Base-by-base conservation (phyloP, 53 echinoderm and acorn worm genomes). In the Arbacia lixula region DNA sequence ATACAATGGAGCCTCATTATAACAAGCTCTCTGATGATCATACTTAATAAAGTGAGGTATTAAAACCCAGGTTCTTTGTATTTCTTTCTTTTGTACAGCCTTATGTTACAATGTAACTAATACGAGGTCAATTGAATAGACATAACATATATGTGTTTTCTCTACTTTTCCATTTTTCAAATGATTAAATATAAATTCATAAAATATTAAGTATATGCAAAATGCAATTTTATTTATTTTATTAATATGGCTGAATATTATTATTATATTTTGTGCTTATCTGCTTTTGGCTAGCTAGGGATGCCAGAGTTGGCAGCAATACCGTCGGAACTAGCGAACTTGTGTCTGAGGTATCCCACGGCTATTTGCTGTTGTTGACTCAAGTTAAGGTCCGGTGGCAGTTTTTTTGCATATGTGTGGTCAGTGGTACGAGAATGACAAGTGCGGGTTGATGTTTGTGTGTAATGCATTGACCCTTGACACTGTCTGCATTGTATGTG, bases 211-310 rank as follows among this genome's bases (percentile, higher is more conserved):
- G n/a, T n/a, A n/a, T n/a, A n/a, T n/a, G n/a, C n/a, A n/a, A n/a
- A n/a, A n/a, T n/a, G n/a, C n/a, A n/a, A n/a, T n/a, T n/a, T n/a
- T n/a, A n/a, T 10, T 46, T 46, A 46, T 10, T 46, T 46, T 14
- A 46, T 46, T n/a, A n/a, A n/a, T n/a, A n/a, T n/a, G n/a, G n/a
- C n/a, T n/a, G n/a, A n/a, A n/a, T n/a, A n/a, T n/a, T n/a, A n/a
- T n/a, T n/a, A n/a, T n/a, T n/a, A n/a, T n/a, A n/a, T 46, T 46
- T 46, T 46, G 46, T 46, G 46, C 46, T 60, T 63, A 63, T 31
- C 63, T 63, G 25, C 16, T 31, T 31, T 8, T 31, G 63, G n/a
- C n/a, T n/a, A n/a, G 46, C 46, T 14, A 46, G 46, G 46, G 46
- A 46, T 46, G 46, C 46, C 46, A 14, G 14, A 46, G 46, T 46